Conservation (phyloP, 2,113 vertebrate genomes). For the Craseonycteris thonglongyai region DNA sequence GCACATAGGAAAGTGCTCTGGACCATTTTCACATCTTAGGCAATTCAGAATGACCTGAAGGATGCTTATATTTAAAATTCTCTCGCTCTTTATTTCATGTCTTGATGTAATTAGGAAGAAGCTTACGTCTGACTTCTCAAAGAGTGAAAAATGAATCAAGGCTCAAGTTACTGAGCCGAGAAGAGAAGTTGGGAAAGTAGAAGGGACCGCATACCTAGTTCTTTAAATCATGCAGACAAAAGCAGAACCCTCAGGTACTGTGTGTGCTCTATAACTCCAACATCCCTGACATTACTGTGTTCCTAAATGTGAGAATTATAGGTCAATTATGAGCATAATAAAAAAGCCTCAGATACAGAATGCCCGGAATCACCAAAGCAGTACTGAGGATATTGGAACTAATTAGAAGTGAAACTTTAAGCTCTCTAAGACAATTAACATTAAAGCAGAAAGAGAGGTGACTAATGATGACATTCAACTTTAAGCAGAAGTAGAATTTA, state of each 20-base stretch:
- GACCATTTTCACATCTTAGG: background rate
- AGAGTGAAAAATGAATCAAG: background rate
- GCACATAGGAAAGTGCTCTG: background rate
- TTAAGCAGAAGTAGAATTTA: background rate
- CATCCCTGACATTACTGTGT: background rate
- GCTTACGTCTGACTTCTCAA: background rate
- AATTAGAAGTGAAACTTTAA: background rate
- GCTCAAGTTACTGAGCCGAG: background rate
- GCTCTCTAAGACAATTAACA: background rate
- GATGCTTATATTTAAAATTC: background rate
- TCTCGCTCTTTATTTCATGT: background rate
- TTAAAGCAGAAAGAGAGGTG: background rate
- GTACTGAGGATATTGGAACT: background rate
- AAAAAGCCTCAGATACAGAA: background rate
- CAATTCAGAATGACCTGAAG: background rate
- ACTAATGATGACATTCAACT: background rate
- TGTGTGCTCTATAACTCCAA: background rate
- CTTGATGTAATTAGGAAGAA: background rate
- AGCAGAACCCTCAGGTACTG: background rate
- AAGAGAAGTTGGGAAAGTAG: background rate
- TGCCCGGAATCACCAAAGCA: background rate
- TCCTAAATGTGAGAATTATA: constrained; percentile 1
- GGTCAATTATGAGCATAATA: background rate
- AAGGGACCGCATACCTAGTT: background rate
- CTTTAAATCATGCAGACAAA: background rate